Conservation (phyloP, 2,113 vertebrate species). For the Muntiacus reevesi region DNA sequence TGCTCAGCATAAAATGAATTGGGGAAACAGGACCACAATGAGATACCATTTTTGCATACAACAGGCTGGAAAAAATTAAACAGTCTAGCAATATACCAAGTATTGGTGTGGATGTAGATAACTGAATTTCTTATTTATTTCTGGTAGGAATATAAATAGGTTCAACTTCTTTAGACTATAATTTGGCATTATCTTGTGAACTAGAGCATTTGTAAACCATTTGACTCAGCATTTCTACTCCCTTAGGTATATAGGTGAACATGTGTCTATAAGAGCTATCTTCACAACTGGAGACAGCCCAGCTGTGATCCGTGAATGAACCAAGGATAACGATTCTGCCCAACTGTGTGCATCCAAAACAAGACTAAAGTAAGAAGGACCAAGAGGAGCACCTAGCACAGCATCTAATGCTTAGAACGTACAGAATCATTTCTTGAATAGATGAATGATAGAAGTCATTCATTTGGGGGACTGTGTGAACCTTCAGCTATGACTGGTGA, state of each 20-base stretch:
- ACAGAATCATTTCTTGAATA: not conserved
- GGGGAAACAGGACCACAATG: not conserved
- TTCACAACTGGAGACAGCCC: not conserved
- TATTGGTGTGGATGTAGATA: not conserved
- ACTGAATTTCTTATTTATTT: not conserved
- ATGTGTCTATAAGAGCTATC: not conserved
- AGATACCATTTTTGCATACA: not conserved
- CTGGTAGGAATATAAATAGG: not conserved
- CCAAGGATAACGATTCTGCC: not conserved
- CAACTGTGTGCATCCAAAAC: not conserved
- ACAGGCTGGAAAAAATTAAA: not conserved
- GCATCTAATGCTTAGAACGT: not conserved
- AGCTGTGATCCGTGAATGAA: not conserved
- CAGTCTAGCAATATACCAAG: not conserved
- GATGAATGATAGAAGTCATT: not conserved
- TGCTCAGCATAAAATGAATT: not conserved
- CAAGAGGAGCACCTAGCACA: not conserved
- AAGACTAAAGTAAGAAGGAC: not conserved
- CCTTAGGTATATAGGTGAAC: not conserved
- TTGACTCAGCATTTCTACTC: not conserved
- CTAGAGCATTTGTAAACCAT: not conserved
- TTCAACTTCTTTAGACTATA: not conserved
- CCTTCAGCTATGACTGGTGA: not conserved
- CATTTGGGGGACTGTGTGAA: not conserved
- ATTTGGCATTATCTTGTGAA: not conserved